Conservation (phyloP, 2,797 vertebrate genomes). For the Bryconaethiops microstoma region DNA sequence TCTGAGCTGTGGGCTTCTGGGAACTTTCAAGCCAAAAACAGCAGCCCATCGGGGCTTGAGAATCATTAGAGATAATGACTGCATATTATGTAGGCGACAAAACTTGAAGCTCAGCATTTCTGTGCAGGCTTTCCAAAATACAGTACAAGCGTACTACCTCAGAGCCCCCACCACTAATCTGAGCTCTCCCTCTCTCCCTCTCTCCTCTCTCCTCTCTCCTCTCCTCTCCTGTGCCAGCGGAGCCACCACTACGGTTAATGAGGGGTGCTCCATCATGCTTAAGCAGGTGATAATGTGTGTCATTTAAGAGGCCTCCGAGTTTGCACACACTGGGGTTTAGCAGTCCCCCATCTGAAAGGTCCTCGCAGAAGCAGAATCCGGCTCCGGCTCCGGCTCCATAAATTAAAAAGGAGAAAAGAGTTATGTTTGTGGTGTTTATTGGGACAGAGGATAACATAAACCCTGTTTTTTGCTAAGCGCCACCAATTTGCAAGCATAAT, state of each 20-base stretch:
- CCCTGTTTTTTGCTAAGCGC: neutral
- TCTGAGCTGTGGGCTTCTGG: conserved; percentile 44
- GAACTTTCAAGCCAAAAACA: conserved; percentile 44
- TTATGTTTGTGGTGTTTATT: neutral
- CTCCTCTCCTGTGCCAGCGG: conserved; percentile 35
- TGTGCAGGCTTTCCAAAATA: conserved; percentile 44
- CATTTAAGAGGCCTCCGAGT: conserved; percentile 51
- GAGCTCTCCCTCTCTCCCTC: conserved; percentile 24
- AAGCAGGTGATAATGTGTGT: conserved; percentile 61
- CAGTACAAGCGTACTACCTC: conserved; percentile 48
- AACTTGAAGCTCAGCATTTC: conserved; percentile 49
- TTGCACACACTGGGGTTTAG: conserved; percentile 49
- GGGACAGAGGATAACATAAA: neutral
- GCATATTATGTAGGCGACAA: conserved; percentile 47
- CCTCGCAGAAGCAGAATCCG: conserved; percentile 1
- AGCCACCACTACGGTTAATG: conserved; percentile 52
- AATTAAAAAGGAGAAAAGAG: neutral
- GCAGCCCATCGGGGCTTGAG: conserved; percentile 46
- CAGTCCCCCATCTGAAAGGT: conserved; percentile 31
- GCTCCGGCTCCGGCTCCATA: neutral
- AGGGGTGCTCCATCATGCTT: conserved; percentile 57
- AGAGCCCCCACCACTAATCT: conserved; percentile 49
- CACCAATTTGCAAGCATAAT: neutral
- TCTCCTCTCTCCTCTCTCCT: conserved; percentile 28
- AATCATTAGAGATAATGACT: conserved; percentile 56